These are phyloP conservation scores for Pachliopta kotzebuea DNA, from an alignment of 2,888 invertebrate genomes.

Conservation along the genomic window DNA sequence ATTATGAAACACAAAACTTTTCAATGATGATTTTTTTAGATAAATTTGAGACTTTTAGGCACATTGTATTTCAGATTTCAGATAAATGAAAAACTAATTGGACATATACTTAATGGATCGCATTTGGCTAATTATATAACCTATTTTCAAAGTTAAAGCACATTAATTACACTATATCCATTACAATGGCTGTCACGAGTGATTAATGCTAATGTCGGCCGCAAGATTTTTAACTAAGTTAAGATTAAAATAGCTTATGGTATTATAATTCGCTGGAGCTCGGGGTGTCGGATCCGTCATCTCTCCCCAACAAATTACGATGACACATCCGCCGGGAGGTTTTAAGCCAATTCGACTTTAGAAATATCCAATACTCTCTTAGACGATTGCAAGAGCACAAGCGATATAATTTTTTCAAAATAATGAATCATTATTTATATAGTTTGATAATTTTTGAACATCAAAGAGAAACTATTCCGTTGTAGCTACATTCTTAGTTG, in stretches of 20 bases:
- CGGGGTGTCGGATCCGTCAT: conserved; percentile 74
- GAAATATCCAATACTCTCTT: conserved; percentile 55
- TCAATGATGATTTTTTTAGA: too few species aligned
- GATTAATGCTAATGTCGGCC: conserved; percentile 77
- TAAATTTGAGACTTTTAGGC: too few species aligned
- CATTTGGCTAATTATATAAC: conserved; percentile 27
- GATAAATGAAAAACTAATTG: too few species aligned
- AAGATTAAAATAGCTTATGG: conserved; percentile 80
- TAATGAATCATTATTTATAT: too few species aligned
- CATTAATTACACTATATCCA: conserved; percentile 71
- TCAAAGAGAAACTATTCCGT: too few species aligned
- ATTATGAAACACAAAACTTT: too few species aligned
- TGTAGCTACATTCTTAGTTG: too few species aligned
- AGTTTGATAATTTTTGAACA: too few species aligned
- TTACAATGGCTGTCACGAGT: conserved; percentile 74
- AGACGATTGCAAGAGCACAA: conserved; percentile 33
- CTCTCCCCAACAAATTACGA: conserved; percentile 76
- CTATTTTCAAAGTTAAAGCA: conserved; percentile 32
- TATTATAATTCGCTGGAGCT: conserved; percentile 66
- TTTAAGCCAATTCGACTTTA: conserved; percentile 75
- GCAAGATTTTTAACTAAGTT: conserved; percentile 81
- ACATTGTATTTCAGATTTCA: too few species aligned
- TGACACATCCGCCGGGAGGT: conserved; percentile 76
- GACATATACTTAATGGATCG: neutral
- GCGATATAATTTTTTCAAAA: neutral